A percentile compares a stretch with the other conserved stretches of the same genome.
Conservation (phyloP, 2,888 invertebrate genomes). For the Nomada goodeniana region DNA sequence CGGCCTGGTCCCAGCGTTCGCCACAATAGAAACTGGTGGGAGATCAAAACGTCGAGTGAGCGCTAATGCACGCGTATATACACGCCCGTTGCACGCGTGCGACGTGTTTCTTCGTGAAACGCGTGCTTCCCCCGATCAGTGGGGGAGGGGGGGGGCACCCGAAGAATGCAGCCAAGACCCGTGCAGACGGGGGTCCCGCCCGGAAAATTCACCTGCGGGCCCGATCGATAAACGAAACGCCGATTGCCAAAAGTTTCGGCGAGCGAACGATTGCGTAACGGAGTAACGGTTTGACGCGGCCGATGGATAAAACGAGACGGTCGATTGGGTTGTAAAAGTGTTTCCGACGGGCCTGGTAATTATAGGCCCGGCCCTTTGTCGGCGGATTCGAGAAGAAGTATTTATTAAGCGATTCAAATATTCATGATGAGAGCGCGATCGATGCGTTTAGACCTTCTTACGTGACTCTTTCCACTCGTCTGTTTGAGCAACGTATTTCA, state of each 20-base stretch:
- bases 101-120: neutral
- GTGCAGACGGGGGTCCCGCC: conserved; percentile 29
- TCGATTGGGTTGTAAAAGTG: neutral
- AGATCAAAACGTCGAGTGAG: conserved; percentile 80
- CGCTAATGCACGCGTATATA: conserved; percentile 58
- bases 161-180: neutral
- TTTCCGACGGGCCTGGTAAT: too few species aligned
- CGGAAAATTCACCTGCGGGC: conserved; percentile 43
- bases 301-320: conserved; percentile 30
- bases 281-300: conserved; percentile 20
- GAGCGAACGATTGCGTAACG: conserved; percentile 35
- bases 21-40: conserved; percentile 81
- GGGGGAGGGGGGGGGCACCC: too few species aligned
- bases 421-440: too few species aligned
- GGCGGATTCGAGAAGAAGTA: too few species aligned
- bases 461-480: too few species aligned
- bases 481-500: too few species aligned
- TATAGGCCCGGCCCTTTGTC: too few species aligned
- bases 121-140: conserved; percentile 1
- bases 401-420: too few species aligned
- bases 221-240: conserved; percentile 14
- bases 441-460: too few species aligned
- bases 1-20: conserved; percentile 73
- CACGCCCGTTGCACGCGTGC: conserved; percentile 24
- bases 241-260: conserved; percentile 35